Base-by-base conservation (phyloP, 2,113 vertebrate species). In the Urocitellus parryii region DNA sequence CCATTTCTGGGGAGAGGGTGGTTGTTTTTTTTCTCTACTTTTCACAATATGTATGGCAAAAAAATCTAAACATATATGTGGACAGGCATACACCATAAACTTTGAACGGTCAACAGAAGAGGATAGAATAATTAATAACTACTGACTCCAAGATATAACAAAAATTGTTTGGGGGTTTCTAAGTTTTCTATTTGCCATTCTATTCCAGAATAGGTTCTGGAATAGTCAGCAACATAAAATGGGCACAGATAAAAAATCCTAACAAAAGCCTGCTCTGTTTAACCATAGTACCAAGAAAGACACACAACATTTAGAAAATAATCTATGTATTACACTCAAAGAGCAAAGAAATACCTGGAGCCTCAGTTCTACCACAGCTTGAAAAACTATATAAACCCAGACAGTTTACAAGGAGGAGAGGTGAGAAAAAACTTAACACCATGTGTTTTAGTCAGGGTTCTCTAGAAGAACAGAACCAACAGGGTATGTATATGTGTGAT, bases 21-120 rank as follows among this genome's bases (percentile, higher is more conserved):
- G 24, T 39, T 4, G 3, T 32, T 22, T 45, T 48, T 56, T 56
- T 56, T 80, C 12, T 68, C 16, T 68, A 42, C 65, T 72, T 2
- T 6, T 80, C 10, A 74, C 2, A 77, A 11, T 56, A 25, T 42
- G 5, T 39, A 29, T 53, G 72, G 39, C 22, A 20, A 83, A 51
- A 78, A 83, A 18, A 45, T 58, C 9, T 8, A 65, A 84, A 72
- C 72, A 63, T 27, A 42, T 24, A 32, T 39, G n/a, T 58, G 10
- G 6, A 37, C 14, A 17, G 22, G 63, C 0, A 76, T 4, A 67
- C 3, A 76, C 20, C 53, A 1, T 42, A 3, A 3, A 61, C 24
- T 63, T 24, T 67, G 20, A 79, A 85, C 67, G 1, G 12, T 83
- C 25, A 16, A 27, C 27, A 56, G 25, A 16, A 27, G 39, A 45